These are phyloP conservation scores for Cheilosia vernalis DNA, from an alignment of 2,888 invertebrate species.

Conservation along the genomic window DNA sequence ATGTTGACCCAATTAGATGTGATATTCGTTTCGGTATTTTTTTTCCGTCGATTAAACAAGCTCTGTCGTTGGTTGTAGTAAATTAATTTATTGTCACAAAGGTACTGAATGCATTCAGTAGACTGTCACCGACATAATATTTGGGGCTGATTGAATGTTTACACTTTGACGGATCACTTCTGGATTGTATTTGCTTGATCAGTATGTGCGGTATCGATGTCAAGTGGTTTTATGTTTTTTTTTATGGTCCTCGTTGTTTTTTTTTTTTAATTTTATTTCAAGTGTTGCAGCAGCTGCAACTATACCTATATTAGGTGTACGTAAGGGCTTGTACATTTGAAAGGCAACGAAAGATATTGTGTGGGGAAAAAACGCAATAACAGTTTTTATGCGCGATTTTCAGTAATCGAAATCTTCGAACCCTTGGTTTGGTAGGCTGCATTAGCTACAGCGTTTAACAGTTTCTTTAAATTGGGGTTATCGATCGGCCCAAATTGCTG, in stretches of 20 bases:
- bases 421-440: too few relatives aligned
- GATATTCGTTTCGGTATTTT: conserved; percentile 60
- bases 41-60: conserved; percentile 60
- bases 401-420: too few relatives aligned
- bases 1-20: conserved; percentile 68
- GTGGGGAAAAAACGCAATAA: too few relatives aligned
- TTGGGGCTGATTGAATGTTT: conserved; percentile 48
- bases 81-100: conserved; percentile 47
- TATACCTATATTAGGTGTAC: neutral
- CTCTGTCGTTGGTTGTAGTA: conserved; percentile 37
- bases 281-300: neutral
- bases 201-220: conserved; percentile 46
- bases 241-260: conserved; percentile 1
- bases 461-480: too few relatives aligned
- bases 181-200: conserved; percentile 66
- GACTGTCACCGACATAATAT: neutral
- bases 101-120: conserved; percentile 42
- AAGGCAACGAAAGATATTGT: too few relatives aligned
- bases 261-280: neutral
- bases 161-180: conserved; percentile 65
- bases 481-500: too few relatives aligned
- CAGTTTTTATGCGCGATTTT: too few relatives aligned
- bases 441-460: too few relatives aligned
- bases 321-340: neutral
- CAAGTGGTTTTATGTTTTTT: conserved; percentile 39